A percentile compares a stretch with the other conserved stretches of the same genome.
These are phyloP conservation scores for Anhinga anhinga DNA, from an alignment of 2,113 vertebrate species.

Conservation along the genomic window DNA sequence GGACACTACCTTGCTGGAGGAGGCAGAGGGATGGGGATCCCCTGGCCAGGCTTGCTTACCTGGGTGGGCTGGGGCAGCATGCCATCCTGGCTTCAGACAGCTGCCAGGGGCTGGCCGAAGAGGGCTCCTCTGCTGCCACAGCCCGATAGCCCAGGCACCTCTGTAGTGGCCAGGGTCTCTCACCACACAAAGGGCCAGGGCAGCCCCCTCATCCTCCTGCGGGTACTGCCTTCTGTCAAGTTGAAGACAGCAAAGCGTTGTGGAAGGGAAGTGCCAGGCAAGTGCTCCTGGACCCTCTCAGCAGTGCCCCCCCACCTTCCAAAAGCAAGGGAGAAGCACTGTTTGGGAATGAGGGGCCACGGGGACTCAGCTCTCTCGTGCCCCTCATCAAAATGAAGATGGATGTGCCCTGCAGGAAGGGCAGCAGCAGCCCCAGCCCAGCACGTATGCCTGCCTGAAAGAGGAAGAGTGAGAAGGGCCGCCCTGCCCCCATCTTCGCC, in stretches of 20 bases:
- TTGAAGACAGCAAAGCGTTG: background rate
- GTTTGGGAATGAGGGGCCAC: rapidly evolving
- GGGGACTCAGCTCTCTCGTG: background rate
- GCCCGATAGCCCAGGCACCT: rapidly evolving
- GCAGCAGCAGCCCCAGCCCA: background rate
- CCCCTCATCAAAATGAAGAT: background rate
- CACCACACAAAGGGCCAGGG: background rate
- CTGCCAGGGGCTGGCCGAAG: background rate
- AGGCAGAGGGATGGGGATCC: background rate
- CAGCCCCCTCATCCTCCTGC: background rate
- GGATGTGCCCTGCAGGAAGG: background rate
- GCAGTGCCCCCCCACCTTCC: rapidly evolving
- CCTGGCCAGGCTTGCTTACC: background rate
- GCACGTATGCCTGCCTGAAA: too few species aligned
- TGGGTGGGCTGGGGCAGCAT: background rate
- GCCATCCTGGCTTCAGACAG: background rate
- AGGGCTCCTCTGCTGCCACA: too few species aligned
- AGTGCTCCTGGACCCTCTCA: background rate
- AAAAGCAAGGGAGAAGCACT: background rate
- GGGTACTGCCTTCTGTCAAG: background rate
- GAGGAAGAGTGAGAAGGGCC: background rate
- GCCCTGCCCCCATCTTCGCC: background rate
- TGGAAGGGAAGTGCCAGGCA: too few species aligned
- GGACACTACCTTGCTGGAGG: background rate
- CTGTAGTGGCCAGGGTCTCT: rapidly evolving